Evolutionary conservation across 92 coral and sea anemone genomes (phyloP), one percentile per base, ranked within the genome.

Genomic region (Epizoanthus ramosus): DNA sequence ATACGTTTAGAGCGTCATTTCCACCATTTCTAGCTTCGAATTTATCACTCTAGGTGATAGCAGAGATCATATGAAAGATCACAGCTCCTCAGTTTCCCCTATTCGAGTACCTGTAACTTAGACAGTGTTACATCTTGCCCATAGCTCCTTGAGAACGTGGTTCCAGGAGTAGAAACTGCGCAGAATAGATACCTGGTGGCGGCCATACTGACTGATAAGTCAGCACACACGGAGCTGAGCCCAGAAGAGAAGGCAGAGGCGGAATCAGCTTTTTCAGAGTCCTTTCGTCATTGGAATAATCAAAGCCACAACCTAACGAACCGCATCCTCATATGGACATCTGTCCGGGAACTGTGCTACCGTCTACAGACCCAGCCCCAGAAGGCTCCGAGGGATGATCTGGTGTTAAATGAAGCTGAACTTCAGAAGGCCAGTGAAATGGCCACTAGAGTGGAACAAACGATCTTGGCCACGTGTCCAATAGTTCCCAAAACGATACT

Each of bases 341-440:
- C 65, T n/a, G 31, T 73, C n/a, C 65, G 79, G 41, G 79, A 73
- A 54, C 64, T 73, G 23, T 73, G 79, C 18, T 73, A 54, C 14
- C 79, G 61, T 8, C n/a, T 73, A 22, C 56, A 73, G 64, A 15
- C 50, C 15, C 79, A 73, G 9, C 79, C 79, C 50, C 79, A 73
- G 63, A 73, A 73, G 57, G 64, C 79, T 43, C 79, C 79, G 41
- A 65, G 79, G 10, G 43, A 24, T 17, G 79, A 73, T 19, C 19
- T 73, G 41, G 79, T 52, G 8, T 13, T 54, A 13, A 56, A 56
- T 25, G 41, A 53, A 23, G 9, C 16, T 22, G 79, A 73, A 14
- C 35, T 73, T 25, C 19, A 25, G 3, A 25, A 41, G 19, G 64
- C 79, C 0, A 43, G 28, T 12, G 41, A 3, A 1, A 7, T 73